phyloP scores from a whole-genome alignment of 2,797 vertebrate species.

The Tinamus major region DNA sequence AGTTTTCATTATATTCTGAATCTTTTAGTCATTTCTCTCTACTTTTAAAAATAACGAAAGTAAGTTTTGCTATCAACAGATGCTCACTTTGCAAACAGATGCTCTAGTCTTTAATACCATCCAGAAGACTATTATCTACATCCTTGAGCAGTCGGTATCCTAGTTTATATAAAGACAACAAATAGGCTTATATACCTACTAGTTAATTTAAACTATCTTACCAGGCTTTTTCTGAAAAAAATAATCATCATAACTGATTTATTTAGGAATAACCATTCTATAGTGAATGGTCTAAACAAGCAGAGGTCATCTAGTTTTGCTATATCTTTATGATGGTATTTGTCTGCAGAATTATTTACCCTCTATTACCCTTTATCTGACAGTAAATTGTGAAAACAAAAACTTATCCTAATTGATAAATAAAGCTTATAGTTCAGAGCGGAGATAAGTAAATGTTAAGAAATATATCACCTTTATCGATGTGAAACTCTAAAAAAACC shows the following conservation, averaged over 20 bases:
- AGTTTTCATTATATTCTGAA: not conserved
- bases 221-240: not conserved
- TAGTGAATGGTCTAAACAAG: not conserved
- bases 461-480: not conserved
- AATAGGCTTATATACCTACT: not conserved
- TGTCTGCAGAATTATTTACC: not conserved
- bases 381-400: not conserved
- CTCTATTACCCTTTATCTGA: not conserved
- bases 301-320: not conserved
- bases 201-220: not conserved
- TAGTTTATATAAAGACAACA: not conserved
- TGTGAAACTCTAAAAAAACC: not conserved
- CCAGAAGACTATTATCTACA: slow-evolving; percentile 9
- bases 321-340: not conserved
- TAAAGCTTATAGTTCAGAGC: not conserved
- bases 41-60: not conserved
- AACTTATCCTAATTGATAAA: not conserved
- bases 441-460: not conserved
- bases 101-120: slow-evolving; percentile 19
- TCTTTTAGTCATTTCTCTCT: not conserved
- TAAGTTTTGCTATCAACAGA: slow-evolving; percentile 30
- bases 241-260: not conserved
- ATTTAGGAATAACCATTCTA: not conserved
- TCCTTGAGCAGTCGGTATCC: not conserved
- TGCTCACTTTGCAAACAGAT: slow-evolving; percentile 47